These are phyloP conservation scores for Nephrocerus scutellatus DNA, from an alignment of 2,888 invertebrate genomes.

Conservation along the genomic window DNA sequence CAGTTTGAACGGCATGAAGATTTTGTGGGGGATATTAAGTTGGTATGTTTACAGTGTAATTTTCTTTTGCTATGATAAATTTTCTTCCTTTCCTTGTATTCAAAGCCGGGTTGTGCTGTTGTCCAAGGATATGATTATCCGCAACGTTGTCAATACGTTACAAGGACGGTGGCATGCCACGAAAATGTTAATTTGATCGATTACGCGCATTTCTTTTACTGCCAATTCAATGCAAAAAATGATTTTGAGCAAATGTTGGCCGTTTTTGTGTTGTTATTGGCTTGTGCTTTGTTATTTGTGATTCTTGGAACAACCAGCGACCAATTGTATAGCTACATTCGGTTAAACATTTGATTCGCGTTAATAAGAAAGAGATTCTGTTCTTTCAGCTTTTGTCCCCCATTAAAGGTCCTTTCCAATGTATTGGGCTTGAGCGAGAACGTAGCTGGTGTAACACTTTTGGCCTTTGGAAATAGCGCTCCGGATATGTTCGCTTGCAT, in stretches of 20 bases:
- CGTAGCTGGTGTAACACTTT: conserved; percentile 59
- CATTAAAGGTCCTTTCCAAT: conserved; percentile 48
- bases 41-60: conserved; percentile 15
- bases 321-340: no score
- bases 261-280: conserved; percentile 18
- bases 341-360: no score
- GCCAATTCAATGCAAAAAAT: conserved; percentile 31
- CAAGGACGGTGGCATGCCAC: conserved; percentile 34
- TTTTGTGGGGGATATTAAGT: conserved; percentile 12
- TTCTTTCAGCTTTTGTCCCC: conserved; percentile 51
- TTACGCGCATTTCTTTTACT: conserved; percentile 45
- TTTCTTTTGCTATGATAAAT: no score
- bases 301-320: conserved; percentile 53
- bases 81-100: no score
- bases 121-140: conserved; percentile 34
- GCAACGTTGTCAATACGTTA: conserved; percentile 44
- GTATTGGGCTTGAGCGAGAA: conserved; percentile 50
- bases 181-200: conserved; percentile 33
- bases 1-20: conserved; percentile 15
- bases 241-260: conserved; percentile 17
- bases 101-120: conserved; percentile 37
- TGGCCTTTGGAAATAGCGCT: conserved; percentile 65
- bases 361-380: conserved; percentile 1
- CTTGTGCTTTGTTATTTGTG: conserved; percentile 48
- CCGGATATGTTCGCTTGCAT: conserved; percentile 62